A percentile compares a stretch with the other conserved stretches of the same genome.
Evolutionary conservation across 2,113 vertebrate species (phyloP).

Genomic region (Prolemur simus): DNA sequence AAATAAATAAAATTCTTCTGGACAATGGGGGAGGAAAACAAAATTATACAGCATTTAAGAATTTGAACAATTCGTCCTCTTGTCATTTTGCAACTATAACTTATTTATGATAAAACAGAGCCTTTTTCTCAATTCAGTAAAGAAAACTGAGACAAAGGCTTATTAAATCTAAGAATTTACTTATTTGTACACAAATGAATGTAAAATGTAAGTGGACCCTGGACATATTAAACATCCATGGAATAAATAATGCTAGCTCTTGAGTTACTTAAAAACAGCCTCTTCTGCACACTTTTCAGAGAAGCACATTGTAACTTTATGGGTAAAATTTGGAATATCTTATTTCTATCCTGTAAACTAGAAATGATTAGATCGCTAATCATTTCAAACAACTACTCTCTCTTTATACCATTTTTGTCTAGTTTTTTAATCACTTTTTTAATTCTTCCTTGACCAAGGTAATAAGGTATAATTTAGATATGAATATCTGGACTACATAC

Average conservation of each 20-base stretch:
- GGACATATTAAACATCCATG: not conserved
- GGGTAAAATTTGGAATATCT: not conserved
- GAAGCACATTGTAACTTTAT: not conserved
- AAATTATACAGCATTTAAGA: not conserved
- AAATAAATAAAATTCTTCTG: too few species aligned
- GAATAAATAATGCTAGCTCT: not conserved
- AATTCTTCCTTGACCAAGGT: not conserved
- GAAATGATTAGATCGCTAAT: not conserved
- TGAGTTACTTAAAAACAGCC: not conserved
- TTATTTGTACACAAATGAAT: not conserved
- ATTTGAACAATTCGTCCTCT: not conserved
- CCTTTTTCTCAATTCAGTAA: not conserved
- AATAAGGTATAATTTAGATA: constrained; percentile 1
- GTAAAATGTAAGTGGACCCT: not conserved
- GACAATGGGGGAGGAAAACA: too few species aligned
- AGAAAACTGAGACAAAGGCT: not conserved
- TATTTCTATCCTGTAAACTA: not conserved
- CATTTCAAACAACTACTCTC: not conserved
- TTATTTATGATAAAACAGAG: not conserved
- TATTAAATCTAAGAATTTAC: not conserved
- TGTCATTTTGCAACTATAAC: not conserved
- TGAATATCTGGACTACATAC: not conserved
- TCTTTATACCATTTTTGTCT: not conserved
- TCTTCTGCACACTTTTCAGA: not conserved
- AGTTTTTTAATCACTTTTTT: not conserved